Evolutionary conservation across 2,113 vertebrate species (phyloP).

Genomic region (Pachyramphus minor): DNA sequence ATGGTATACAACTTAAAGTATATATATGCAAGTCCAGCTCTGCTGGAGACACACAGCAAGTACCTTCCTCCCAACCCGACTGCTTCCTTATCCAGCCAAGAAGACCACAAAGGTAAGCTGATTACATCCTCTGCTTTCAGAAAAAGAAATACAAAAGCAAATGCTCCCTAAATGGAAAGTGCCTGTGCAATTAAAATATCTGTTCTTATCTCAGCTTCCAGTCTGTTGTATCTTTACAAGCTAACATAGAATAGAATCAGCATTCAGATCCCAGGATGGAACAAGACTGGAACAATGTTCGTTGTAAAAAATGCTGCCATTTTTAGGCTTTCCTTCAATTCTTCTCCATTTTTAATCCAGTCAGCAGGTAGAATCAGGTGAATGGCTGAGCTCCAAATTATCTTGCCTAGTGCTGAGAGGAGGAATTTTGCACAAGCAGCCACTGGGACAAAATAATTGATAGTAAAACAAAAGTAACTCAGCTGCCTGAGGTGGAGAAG

Average conservation of each 20-base stretch:
- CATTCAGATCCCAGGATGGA: not conserved
- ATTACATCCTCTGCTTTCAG: slow-evolving; percentile 17
- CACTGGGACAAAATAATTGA: not conserved
- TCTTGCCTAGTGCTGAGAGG: not conserved
- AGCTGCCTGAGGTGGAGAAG: not conserved
- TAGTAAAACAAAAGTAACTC: not conserved
- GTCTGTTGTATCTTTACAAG: not conserved
- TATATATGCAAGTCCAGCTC: slow-evolving; percentile 34
- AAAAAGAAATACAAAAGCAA: not conserved
- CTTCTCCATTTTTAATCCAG: not conserved
- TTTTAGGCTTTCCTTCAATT: not conserved
- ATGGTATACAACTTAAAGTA: slow-evolving; percentile 54
- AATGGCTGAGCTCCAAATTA: not conserved
- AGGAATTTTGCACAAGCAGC: not conserved
- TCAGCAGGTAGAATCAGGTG: not conserved
- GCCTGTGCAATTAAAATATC: not conserved
- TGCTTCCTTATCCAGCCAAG: not conserved
- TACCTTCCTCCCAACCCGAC: slow-evolving; percentile 7
- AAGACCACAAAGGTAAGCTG: slow-evolving; percentile 57
- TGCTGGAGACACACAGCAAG: slow-evolving; percentile 41
- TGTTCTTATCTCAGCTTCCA: not conserved
- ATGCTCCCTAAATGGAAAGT: not conserved
- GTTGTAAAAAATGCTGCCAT: not conserved
- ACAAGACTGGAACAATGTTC: not conserved
- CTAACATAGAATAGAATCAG: not conserved